Evolutionary conservation across 2,113 vertebrate species (phyloP).

Genomic region (Sander lucioperca): DNA sequence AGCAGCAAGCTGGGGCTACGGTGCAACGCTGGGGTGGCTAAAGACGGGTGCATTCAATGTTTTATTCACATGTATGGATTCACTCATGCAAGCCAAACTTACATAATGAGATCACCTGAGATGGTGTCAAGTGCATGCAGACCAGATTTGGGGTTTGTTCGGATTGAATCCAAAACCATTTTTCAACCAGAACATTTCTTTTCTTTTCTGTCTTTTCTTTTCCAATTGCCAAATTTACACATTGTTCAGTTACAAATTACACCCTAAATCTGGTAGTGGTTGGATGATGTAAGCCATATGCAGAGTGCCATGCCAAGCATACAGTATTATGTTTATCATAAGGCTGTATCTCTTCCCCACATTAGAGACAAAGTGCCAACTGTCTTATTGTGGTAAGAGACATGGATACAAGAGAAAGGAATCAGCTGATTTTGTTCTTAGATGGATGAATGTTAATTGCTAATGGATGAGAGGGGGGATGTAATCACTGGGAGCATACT

Average conservation of each 20-base stretch:
- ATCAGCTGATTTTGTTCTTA: not conserved
- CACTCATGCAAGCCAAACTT: conserved; percentile 22
- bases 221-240: not conserved
- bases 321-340: not conserved
- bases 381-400: conserved; percentile 19
- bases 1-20: conserved; percentile 35
- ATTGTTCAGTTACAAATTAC: not conserved
- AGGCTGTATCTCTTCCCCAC: conserved; percentile 22
- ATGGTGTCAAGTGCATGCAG: conserved; percentile 28
- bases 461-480: conserved; percentile 34
- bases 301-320: conserved; percentile 22
- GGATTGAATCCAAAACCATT: not conserved
- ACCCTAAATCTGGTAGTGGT: conserved; percentile 37
- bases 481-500: conserved; percentile 5
- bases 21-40: conserved; percentile 12
- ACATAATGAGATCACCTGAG: not conserved
- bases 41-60: conserved; percentile 2
- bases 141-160: conserved; percentile 56
- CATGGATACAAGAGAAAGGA: conserved; percentile 11
- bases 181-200: not conserved
- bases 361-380: conserved; percentile 13
- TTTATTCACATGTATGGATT: conserved; percentile 35
- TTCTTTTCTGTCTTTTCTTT: not conserved
- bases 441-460: conserved; percentile 1
- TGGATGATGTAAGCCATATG: not conserved